Conservation (phyloP, 1,140 invertebrate genomes). For the Ceratina australensis region DNA sequence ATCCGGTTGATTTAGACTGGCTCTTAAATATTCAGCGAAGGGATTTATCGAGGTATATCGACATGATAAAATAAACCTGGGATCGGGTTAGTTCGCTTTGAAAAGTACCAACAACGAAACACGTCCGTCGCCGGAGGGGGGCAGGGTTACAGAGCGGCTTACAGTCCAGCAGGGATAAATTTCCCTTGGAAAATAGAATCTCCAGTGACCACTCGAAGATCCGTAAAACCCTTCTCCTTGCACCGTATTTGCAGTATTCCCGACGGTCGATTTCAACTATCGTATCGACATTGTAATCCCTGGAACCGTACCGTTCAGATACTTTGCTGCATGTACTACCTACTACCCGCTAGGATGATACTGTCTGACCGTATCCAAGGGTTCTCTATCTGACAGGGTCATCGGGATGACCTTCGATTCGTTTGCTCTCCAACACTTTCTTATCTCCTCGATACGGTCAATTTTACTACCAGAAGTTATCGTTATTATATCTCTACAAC, state of each 20-base stretch:
- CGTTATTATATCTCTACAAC: too few species aligned
- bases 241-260: constrained; percentile 27
- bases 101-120: not conserved
- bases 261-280: constrained; percentile 31
- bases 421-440: not conserved
- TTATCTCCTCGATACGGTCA: too few species aligned
- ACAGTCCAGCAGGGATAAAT: not conserved
- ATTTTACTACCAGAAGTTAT: too few species aligned
- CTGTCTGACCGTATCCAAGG: not conserved
- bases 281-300: constrained; percentile 37
- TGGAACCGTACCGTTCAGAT: not conserved
- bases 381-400: constrained; percentile 14
- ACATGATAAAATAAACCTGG: not conserved
- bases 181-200: constrained; percentile 34
- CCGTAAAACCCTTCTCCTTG: constrained; percentile 23
- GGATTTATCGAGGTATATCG: too few species aligned
- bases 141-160: not conserved
- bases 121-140: not conserved
- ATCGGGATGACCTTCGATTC: constrained; percentile 4
- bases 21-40: too few species aligned
- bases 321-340: not conserved
- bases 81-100: not conserved
- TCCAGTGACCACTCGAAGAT: not conserved
- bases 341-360: not conserved
- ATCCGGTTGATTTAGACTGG: too few species aligned